Evolutionary conservation across 2,797 vertebrate species (phyloP).

Genomic region (Sebastes cheni): DNA sequence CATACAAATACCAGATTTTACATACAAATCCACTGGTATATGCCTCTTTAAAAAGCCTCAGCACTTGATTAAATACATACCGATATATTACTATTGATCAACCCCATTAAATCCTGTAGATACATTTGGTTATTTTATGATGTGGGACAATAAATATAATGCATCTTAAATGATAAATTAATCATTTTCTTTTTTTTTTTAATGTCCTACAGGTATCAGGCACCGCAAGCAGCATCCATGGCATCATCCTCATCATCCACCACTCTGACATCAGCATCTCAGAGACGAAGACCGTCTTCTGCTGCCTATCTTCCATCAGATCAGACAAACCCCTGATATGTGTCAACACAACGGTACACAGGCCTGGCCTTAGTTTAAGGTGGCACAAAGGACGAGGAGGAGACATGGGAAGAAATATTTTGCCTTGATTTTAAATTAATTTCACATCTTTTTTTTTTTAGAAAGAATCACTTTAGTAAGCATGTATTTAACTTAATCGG

Average conservation of each 20-base stretch:
- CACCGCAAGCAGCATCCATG: slow-evolving; percentile 82
- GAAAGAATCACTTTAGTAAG: slow-evolving; percentile 7
- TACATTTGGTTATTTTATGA: neutral
- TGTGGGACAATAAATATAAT: neutral
- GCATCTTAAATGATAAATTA: neutral
- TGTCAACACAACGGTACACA: neutral
- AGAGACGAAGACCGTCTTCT: slow-evolving; percentile 82
- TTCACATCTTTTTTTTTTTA: neutral
- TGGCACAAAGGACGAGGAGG: slow-evolving; percentile 2
- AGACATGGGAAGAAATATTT: neutral
- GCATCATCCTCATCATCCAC: slow-evolving; percentile 85
- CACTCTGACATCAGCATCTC: slow-evolving; percentile 79
- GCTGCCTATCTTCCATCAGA: slow-evolving; percentile 62
- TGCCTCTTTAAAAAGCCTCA: neutral
- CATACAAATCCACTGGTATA: neutral
- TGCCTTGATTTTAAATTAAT: slow-evolving; percentile 23
- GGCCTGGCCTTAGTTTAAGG: slow-evolving; percentile 11
- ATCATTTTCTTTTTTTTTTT: neutral
- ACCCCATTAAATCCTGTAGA: neutral
- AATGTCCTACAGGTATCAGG: slow-evolving; percentile 75
- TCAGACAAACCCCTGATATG: slow-evolving; percentile 57
- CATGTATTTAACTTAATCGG: slow-evolving; percentile 18
- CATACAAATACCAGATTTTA: neutral
- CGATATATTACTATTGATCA: neutral
- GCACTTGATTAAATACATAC: neutral